Evolutionary conservation across 2,888 invertebrate genomes (phyloP).

Genomic region (Rosalia funebris): DNA sequence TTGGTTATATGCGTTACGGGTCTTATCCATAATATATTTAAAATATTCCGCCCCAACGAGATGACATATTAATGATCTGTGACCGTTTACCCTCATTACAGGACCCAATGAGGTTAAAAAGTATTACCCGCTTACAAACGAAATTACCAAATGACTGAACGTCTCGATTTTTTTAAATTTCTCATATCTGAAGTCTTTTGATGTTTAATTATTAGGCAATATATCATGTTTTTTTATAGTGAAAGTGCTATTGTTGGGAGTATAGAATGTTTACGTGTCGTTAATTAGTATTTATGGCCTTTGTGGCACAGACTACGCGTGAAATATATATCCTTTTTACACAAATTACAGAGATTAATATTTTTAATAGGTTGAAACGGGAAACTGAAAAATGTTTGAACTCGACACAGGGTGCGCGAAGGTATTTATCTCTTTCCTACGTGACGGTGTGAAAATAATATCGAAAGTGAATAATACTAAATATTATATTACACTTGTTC

Average conservation of each 20-base stretch:
- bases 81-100: too few species aligned
- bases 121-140: not conserved
- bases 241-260: conserved; percentile 25
- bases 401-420: too few species aligned
- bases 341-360: conserved; percentile 12
- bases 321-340: conserved; percentile 20
- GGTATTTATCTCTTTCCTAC: too few species aligned
- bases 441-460: too few species aligned
- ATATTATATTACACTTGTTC: too few species aligned
- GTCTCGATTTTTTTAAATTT: not conserved
- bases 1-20: too few species aligned
- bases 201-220: conserved; percentile 25
- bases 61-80: too few species aligned
- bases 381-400: conserved; percentile 17
- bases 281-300: conserved; percentile 27
- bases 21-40: too few species aligned
- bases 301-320: conserved; percentile 17
- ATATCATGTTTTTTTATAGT: conserved; percentile 25
- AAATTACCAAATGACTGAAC: not conserved
- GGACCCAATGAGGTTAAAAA: too few species aligned
- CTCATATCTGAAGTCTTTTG: conserved; percentile 14
- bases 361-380: conserved; percentile 11
- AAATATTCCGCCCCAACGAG: too few species aligned
- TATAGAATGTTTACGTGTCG: conserved; percentile 24
- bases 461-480: too few species aligned